phyloP scores from a whole-genome alignment of 2,113 vertebrate genomes.

The Myocastor coypus region DNA sequence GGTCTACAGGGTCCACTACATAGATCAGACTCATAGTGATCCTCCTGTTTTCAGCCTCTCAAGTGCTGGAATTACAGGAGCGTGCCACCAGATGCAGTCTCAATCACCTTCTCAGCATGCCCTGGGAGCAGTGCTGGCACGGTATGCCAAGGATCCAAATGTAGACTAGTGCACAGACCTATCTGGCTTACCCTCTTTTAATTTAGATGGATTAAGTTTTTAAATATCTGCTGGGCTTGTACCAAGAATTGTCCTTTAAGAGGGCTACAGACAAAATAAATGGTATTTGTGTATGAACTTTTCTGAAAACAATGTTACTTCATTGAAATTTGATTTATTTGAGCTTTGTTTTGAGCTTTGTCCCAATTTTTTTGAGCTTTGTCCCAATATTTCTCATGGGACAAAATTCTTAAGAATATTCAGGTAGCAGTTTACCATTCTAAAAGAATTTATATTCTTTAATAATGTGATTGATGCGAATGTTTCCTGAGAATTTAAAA shows the following conservation, averaged over 20 bases:
- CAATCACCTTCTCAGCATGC: too few species aligned
- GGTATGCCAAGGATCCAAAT: too few species aligned
- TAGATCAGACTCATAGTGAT: too few species aligned
- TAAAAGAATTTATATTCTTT: neutral
- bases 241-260: neutral
- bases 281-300: neutral
- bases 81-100: too few species aligned
- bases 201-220: neutral
- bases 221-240: neutral
- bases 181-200: too few species aligned
- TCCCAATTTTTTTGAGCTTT: neutral
- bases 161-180: too few species aligned
- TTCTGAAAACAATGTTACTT: neutral
- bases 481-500: slow-evolving; percentile 11
- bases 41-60: too few species aligned
- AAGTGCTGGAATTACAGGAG: too few species aligned
- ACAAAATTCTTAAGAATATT: slow-evolving; percentile 15
- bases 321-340: neutral
- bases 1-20: too few species aligned
- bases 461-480: neutral
- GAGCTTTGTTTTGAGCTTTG: neutral
- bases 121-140: too few species aligned
- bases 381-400: neutral
- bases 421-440: slow-evolving; percentile 18
- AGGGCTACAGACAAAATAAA: neutral